Evolutionary conservation across 2,888 invertebrate genomes (phyloP), one percentile per base, ranked within the genome.

Genomic region (Drosophila anomalata): DNA sequence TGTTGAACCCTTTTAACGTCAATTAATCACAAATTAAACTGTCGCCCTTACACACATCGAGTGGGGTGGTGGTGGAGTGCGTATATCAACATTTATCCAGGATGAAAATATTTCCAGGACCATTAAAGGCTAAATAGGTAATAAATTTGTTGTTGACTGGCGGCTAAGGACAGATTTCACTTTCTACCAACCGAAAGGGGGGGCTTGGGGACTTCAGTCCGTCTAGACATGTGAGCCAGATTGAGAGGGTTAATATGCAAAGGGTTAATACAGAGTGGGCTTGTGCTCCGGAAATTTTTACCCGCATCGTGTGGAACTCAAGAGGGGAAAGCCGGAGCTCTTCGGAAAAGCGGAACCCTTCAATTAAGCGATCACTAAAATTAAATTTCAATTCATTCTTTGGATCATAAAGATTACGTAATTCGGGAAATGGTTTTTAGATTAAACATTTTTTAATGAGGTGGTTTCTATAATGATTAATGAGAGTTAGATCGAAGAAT

Each of bases 1-100:
- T 74, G 86, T 79, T 83, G 83, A 88, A 88, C 83, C 88, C 83
- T 84, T 84, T 84, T 86, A 84, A 88, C 87, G 88, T 84, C 83
- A 84, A 84, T 84, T 84, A 84, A 84, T 88, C 88, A 83, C 88
- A 84, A 84, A 84, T 84, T 84, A 84, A 84, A 79, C 86, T 78
- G 77, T 82, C 86, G 77, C 50, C 72, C 36, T 54, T 29, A 51
- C 36, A 56, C 14, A 48, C 46, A 55, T 50, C 5, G n/a, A 39
- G 12, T 31, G 22, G 33, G 24, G 29, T 48, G 52, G n/a, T n/a
- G 20, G 47, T n/a, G 4, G 7, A 29, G 48, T 29, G 48, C 71
- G 36, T 57, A 71, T 76, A 80, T 84, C 69, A 72, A 54, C 67
- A 69, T 70, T 48, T 73, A 69, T 63, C 78, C 42, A 68, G 81